Base-by-base conservation (phyloP, 1,140 invertebrate genomes). In the Drosophila yakuba region DNA sequence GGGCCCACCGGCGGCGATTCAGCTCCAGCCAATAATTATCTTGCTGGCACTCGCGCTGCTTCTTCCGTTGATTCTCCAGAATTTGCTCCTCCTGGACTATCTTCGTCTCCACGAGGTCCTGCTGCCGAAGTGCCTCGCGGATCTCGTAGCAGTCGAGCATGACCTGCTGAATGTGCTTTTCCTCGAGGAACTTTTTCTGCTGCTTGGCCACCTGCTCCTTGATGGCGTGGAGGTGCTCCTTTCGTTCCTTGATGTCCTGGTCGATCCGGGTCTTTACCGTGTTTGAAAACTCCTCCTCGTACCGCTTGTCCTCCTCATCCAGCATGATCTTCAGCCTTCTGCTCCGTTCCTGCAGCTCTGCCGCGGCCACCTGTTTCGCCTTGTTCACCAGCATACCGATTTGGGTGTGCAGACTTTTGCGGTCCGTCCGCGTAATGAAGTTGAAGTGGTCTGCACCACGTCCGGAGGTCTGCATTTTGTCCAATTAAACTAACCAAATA, bases 101-200 rank as follows among this genome's bases (percentile, higher is more conserved):
- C 15, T 76, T 76, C 0, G 68, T 78, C n/a, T 90, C 71, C n/a
- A 56, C 38, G 14, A 74, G 51, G 20, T 91, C 81, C 39, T 76
- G 69, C 12, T 69, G 62, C 1, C 91, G 66, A 59, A 91, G 12
- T 0, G 76, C 78, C 51, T 92, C 78, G n/a, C 91, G 91, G 6
- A 92, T 71, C 54, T 91, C 91, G 52, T 90, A 84, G 67, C 90
- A 91, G 52, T 78, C 80, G 5, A 69, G 47, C 78, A 92, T 90
- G 11, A 78, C 59, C 43, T 86, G 84, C 44, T 92, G 90, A 15
- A 81, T 36, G 6, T 74, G 73, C 43, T 91, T 91, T 6, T 62
- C 23, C 17, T 83, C 64, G 1, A 89, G 51, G 44, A 86, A 91
- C 44, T 83, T 45, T 54, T 77, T 71, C 5, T 82, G 74, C 4